Base-by-base conservation (phyloP, 2,797 vertebrate genomes). In the Remorina albescens region DNA sequence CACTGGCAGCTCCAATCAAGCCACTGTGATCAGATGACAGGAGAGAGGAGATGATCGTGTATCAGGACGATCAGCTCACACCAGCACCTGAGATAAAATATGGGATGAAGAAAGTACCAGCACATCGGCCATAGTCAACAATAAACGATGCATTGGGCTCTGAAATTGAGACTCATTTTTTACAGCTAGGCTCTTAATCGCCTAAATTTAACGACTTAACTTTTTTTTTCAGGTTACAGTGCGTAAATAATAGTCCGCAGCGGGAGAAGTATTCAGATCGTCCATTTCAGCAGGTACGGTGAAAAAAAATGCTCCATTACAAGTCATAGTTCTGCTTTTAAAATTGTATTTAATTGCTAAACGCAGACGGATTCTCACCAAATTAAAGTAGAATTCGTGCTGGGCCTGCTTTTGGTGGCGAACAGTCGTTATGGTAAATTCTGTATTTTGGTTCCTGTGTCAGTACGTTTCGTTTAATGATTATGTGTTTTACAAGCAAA, bases 11-110 rank as follows among this genome's bases (percentile, higher is more conserved):
- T 74, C 75, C 51, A 71, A 71, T 78, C 57, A 70, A 74, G 68
- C 37, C 16, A 2, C 61, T 57, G 42, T 36, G 76, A 64, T 77
- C 76, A 78, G 73, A 71, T 28, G 60, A 70, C 70, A 60, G 62
- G 3, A 59, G 71, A 42, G 34, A 34, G 44, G 12, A 81, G 74
- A 77, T 74, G 39, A 26, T 13, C 12, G 71, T 57, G 26, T 67
- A 63, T 58, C 71, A 69, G 37, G 39, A 71, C 80, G 83, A 74
- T 74, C 55, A 49, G 6, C 44, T 67, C 41, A 23, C 50, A 9
- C 3, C 56, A 62, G 25, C 67, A 19, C 39, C 36, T 16, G 53
- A 13, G 6, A 37, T 57, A 13, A 60, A 21, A 15, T 4, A 13
- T n/a, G n/a, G n/a, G n/a, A n/a, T n/a, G n/a, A n/a, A n/a, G n/a